Conservation (phyloP, 1,140 invertebrate species). For the Bombus soroeensis region DNA sequence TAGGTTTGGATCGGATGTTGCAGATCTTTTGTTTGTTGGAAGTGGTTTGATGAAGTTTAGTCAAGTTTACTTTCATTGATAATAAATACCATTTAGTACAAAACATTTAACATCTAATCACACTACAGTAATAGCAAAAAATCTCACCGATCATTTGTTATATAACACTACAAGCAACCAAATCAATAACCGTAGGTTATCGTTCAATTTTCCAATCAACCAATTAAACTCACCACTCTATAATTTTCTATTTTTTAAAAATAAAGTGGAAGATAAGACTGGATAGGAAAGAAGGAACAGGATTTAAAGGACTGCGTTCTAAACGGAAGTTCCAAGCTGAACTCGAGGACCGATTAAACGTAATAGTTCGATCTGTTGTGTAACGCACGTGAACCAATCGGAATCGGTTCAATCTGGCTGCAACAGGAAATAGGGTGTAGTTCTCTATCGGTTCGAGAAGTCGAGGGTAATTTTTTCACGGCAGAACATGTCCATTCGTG, state of each 20-base stretch:
- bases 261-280: background rate
- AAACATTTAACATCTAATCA: no score
- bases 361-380: constrained; percentile 1
- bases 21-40: no score
- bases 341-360: background rate
- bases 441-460: background rate
- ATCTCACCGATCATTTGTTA: no score
- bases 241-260: background rate
- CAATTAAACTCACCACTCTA: background rate
- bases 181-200: background rate
- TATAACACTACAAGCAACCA: background rate
- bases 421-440: constrained; percentile 3
- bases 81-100: no score
- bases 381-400: constrained; percentile 11
- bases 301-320: background rate
- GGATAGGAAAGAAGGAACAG: background rate
- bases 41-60: no score
- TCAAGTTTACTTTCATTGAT: no score
- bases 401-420: constrained; percentile 19
- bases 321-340: background rate
- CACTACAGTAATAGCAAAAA: no score
- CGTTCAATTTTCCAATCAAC: background rate
- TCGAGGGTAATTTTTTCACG: background rate
- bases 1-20: no score
- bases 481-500: background rate